These are phyloP conservation scores for Zaprionus capensis DNA, from an alignment of 1,140 invertebrate genomes.

Conservation along the genomic window DNA sequence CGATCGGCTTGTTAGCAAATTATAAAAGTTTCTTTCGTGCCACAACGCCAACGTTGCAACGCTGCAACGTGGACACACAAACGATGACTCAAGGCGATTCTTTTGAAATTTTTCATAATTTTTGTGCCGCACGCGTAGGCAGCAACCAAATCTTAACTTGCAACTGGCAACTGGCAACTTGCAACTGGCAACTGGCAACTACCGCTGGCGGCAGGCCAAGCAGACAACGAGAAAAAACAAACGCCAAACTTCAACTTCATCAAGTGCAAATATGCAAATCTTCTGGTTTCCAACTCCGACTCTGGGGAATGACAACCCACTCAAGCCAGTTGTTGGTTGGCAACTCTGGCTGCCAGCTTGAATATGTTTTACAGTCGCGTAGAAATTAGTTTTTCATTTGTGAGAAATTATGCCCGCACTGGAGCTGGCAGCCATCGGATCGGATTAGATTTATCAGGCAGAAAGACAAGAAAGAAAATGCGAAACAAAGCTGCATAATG, in stretches of 20 bases:
- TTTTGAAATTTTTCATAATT: slow-evolving; percentile 71
- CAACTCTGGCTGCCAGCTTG: not conserved
- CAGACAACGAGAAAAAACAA: slow-evolving; percentile 31
- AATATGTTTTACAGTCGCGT: not conserved
- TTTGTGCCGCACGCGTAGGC: slow-evolving; percentile 66
- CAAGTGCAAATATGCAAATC: slow-evolving; percentile 82
- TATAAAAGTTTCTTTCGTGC: slow-evolving; percentile 40
- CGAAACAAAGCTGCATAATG: not conserved
- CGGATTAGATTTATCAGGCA: not conserved
- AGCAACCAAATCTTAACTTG: slow-evolving; percentile 46
- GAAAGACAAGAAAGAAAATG: not conserved
- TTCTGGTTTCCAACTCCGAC: slow-evolving; percentile 8
- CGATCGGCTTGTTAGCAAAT: slow-evolving; percentile 49
- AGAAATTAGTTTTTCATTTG: slow-evolving; percentile 1
- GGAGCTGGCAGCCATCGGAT: not conserved
- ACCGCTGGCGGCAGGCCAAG: slow-evolving; percentile 42
- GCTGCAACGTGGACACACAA: slow-evolving; percentile 51
- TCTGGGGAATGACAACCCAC: not conserved
- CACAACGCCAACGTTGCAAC: slow-evolving; percentile 43
- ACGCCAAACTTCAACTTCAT: slow-evolving; percentile 65
- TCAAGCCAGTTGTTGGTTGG: slow-evolving; percentile 1
- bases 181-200: slow-evolving; percentile 38
- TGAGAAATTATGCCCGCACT: not conserved
- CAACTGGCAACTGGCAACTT: slow-evolving; percentile 28
- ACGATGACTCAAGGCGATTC: slow-evolving; percentile 81